Conservation (phyloP, 1,140 invertebrate species). For the Saccostrea glomerata region DNA sequence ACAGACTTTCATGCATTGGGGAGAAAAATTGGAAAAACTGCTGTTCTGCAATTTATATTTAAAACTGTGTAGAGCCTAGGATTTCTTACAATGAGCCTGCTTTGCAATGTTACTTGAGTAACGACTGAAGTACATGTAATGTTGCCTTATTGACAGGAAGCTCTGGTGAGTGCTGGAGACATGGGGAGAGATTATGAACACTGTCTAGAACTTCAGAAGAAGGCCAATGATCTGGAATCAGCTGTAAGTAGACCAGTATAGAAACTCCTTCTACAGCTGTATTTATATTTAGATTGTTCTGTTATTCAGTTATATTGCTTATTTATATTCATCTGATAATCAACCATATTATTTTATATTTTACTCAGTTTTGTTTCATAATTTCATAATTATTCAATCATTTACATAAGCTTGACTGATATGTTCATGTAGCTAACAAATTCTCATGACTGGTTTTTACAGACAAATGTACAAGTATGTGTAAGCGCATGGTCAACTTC, state of each 20-base stretch:
- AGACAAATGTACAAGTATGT: conserved; percentile 21
- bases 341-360: not conserved
- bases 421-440: conserved; percentile 9
- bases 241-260: conserved; percentile 66
- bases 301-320: not conserved
- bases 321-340: not conserved
- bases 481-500: conserved; percentile 20
- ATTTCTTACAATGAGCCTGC: too few species aligned
- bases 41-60: too few species aligned
- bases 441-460: conserved; percentile 19
- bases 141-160: conserved; percentile 82
- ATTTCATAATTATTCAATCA: not conserved
- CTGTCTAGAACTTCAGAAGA: conserved; percentile 92
- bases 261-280: too few species aligned
- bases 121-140: not conserved
- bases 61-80: too few species aligned
- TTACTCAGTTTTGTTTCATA: not conserved
- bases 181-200: conserved; percentile 97
- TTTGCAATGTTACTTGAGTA: too few species aligned
- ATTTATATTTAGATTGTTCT: not conserved
- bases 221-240: conserved; percentile 87
- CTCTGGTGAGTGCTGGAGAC: conserved; percentile 96
- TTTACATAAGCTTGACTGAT: not conserved
- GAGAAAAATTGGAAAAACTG: too few species aligned
- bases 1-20: too few species aligned